These are phyloP conservation scores for Nysson spinosus DNA, from an alignment of 2,888 invertebrate species.

Conservation along the genomic window DNA sequence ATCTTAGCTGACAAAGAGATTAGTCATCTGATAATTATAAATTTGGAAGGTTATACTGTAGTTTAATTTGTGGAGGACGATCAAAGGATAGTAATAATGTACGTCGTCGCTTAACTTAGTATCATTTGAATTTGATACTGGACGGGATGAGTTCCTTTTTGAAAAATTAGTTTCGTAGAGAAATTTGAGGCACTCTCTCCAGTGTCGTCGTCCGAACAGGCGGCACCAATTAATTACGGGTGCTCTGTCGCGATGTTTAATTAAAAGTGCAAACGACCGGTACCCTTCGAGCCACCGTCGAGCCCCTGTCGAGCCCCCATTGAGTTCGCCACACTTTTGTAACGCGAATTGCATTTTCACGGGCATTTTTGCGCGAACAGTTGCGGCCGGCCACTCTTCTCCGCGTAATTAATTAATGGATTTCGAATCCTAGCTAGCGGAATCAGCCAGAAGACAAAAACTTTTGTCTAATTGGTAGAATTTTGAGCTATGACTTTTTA, in stretches of 20 bases:
- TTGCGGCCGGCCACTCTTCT: slow-evolving; percentile 13
- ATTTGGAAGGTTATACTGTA: too few species aligned
- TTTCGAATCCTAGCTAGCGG: slow-evolving; percentile 40
- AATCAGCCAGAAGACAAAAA: slow-evolving; percentile 30
- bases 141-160: background rate
- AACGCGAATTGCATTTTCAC: slow-evolving; percentile 34
- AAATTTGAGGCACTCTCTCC: slow-evolving; percentile 30
- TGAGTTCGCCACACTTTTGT: slow-evolving; percentile 46
- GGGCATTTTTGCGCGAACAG: slow-evolving; percentile 34
- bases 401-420: slow-evolving; percentile 58
- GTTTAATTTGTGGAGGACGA: too few species aligned
- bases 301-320: slow-evolving; percentile 18
- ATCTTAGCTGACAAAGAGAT: too few species aligned
- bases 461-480: slow-evolving; percentile 51
- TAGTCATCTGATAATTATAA: too few species aligned
- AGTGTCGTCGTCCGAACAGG: slow-evolving; percentile 13
- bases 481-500: slow-evolving; percentile 21
- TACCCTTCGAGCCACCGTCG: background rate
- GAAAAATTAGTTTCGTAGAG: slow-evolving; percentile 28
- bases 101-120: too few species aligned
- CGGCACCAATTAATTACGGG: slow-evolving; percentile 57
- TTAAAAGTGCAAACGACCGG: slow-evolving; percentile 60
- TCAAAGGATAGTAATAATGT: too few species aligned
- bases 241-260: slow-evolving; percentile 60
- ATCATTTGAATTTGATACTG: background rate